Base-by-base conservation (phyloP, 2,113 vertebrate species). In the Regulus satrapa region DNA sequence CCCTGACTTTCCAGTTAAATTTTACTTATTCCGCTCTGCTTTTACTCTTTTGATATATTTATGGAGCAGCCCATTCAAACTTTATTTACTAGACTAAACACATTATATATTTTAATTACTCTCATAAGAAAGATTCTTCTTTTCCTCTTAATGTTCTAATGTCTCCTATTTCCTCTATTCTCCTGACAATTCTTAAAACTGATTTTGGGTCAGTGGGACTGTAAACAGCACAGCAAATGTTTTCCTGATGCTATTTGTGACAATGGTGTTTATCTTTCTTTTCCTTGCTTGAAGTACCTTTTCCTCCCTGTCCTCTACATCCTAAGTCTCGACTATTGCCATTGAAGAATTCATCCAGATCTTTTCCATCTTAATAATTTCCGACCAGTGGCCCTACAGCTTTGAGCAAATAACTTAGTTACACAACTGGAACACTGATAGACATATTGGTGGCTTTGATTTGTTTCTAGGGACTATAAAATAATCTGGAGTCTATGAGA, bases 61-160 rank as follows among this genome's bases (percentile, higher is more conserved):
- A 59, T 74, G 68, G 51, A 92, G 21, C 46, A 74, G 13, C 3
- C 14, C 13, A 67, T 55, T 79, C 56, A 74, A 48, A 80, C 55
- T 91, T 86, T 51, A 45, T 81, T 77, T 88, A 32, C 46, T 91
- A 93, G 88, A 92, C 88, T 93, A 94, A 91, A 93, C 34, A 94
- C 68, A 63, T 5, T 26, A 68, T 54, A 14, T 64, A 32, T 85
- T 88, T 83, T 74, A 66, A 84, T 77, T 88, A 51, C 12, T 92
- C 24, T 88, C 19, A 7, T 56, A 86, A 84, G 43, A 86, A 59
- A 67, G 8, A 51, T 71, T 86, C 46, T 85, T 85, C 20, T 86
- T 88, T 94, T 71, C 54, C 34, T 73, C 25, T 26, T 82, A 43
- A 41, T 46, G 32, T 74, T 38, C 26, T 66, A 58, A 62, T 85